Percentiles rank a stretch among this genome's conserved stretches.
Evolutionary conservation across 37 sponge, comb jelly and placozoan genomes (phyloP).

Genomic region (Axinella damicornis): DNA sequence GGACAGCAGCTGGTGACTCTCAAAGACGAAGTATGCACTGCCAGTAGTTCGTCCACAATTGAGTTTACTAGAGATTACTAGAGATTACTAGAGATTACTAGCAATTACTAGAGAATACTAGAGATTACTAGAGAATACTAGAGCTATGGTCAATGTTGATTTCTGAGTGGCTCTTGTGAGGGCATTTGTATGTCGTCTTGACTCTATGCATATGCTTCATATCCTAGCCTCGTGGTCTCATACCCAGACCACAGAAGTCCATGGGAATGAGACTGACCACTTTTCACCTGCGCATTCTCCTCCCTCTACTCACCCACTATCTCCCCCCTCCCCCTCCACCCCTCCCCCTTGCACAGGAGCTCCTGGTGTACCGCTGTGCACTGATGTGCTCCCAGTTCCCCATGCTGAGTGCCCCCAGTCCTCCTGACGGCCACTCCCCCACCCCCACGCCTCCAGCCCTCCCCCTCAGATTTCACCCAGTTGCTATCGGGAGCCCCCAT

Average conservation of each 20-base stretch:
- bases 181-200: slow-evolving; percentile 2
- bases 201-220: too few species aligned
- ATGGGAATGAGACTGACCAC: background rate
- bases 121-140: too few species aligned
- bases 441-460: slow-evolving; percentile 50
- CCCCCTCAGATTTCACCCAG: slow-evolving; percentile 10
- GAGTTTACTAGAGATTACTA: too few species aligned
- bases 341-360: too few species aligned
- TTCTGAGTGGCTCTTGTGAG: too few species aligned
- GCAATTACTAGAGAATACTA: too few species aligned
- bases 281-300: background rate
- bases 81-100: too few species aligned
- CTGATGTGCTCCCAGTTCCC: slow-evolving; percentile 88
- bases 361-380: slow-evolving; percentile 70
- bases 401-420: slow-evolving; percentile 85
- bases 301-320: too few species aligned
- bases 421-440: slow-evolving; percentile 73
- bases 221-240: background rate
- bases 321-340: too few species aligned
- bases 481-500: background rate
- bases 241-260: too few species aligned
- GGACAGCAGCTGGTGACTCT: slow-evolving; percentile 32
- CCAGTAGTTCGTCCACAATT: too few species aligned
- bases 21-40: slow-evolving; percentile 53
- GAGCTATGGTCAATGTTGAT: too few species aligned